Percentiles rank a stretch among this genome's conserved stretches.
Evolutionary conservation across 2,113 vertebrate species (phyloP).

Genomic region (Drymodes brunneopygia): DNA sequence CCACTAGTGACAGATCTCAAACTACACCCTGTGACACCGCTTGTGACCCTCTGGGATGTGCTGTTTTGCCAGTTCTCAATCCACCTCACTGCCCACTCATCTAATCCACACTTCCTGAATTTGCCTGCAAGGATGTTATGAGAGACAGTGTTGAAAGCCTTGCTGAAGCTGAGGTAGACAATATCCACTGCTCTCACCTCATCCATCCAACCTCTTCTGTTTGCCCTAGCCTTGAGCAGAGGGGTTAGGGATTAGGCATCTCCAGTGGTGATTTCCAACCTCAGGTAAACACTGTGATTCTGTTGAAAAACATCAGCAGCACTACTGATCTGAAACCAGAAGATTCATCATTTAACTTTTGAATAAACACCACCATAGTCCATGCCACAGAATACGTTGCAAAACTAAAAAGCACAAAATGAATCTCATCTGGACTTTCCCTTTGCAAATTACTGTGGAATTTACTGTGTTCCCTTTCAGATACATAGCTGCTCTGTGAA

Average conservation of each 20-base stretch:
- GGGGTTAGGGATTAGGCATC: background rate
- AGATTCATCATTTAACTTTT: background rate
- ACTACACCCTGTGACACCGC: background rate
- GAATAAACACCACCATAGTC: background rate
- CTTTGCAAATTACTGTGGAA: background rate
- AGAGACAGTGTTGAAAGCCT: background rate
- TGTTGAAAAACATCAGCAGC: background rate
- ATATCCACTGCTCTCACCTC: background rate
- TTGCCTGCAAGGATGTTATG: background rate
- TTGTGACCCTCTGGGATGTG: rapidly evolving
- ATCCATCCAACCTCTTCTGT: background rate
- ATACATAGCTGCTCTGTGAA: background rate
- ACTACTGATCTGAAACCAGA: background rate
- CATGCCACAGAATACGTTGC: background rate
- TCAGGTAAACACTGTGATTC: background rate
- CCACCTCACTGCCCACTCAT: background rate
- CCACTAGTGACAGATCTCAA: background rate
- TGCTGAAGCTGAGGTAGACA: background rate
- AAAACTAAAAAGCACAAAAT: background rate
- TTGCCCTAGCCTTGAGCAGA: background rate
- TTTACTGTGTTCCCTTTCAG: background rate
- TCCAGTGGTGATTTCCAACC: background rate
- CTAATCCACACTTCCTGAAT: background rate
- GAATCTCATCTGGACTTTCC: background rate
- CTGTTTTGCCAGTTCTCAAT: background rate